Base-by-base conservation (phyloP, 2,113 vertebrate genomes). In the Etheostoma spectabile region DNA sequence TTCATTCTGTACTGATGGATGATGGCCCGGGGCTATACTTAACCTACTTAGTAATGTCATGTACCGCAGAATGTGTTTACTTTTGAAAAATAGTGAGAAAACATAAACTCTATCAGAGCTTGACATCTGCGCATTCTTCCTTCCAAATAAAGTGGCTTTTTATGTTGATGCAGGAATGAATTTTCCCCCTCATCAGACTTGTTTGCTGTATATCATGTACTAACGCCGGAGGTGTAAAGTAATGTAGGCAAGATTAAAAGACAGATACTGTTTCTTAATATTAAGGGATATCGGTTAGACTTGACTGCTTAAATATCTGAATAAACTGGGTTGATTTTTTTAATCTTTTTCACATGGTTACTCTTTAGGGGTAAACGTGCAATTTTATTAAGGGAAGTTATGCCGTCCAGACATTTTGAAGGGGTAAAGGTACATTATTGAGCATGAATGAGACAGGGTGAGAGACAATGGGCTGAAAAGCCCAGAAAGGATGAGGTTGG, bases 11-110 rank as follows among this genome's bases (percentile, higher is more conserved):
- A 96, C 97, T 99, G 98, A 99, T 99, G 97, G 98, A 99, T 99
- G 97, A 96, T 95, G 96, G 97, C 97, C 96, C 87, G 90, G 95
- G 96, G 97, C 97, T 97, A 97, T 99, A 98, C 98, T 99, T 99
- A 99, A 99, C 98, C 98, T 99, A 99, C 98, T 99, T 99, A 99
- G 97, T 99, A 98, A 99, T 99, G 98, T 99, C 98, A 98, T 98
- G 98, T 99, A 91, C 92, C 95, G 96, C 96, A 96, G 98, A 98
- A 98, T 98, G 98, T 99, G 98, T 99, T 99, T 99, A 99, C 98
- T 98, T 99, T 99, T 98, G 98, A 98, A 98, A 99, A 99, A 99
- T 99, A 97, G 97, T 96, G 97, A 97, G 96, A 97, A 99, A 98
- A 99, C 97, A 98, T 99, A 97, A 99, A 99, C 97, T 99, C 97